phyloP scores from a whole-genome alignment of 30 jellyfish, hydroid and myxozoan genomes.

The Morbakka virulenta region DNA sequence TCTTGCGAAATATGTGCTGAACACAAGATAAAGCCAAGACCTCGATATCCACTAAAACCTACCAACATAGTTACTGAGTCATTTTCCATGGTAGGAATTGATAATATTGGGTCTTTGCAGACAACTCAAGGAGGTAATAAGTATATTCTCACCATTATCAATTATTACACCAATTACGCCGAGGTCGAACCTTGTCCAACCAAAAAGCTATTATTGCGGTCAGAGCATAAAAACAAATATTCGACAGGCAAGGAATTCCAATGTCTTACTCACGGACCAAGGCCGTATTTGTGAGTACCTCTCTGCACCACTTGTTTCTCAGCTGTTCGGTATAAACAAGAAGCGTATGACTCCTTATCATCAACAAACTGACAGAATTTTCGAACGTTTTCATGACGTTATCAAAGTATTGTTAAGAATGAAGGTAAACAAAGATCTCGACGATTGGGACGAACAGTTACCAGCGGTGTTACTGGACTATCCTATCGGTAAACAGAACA shows the following conservation, averaged over 20 bases:
- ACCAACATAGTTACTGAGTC: not conserved
- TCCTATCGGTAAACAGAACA: not conserved
- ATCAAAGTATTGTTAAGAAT: not conserved
- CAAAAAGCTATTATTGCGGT: too few relatives aligned
- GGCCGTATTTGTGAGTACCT: conserved; percentile 23
- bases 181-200: too few relatives aligned
- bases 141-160: too few relatives aligned
- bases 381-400: conserved; percentile 15
- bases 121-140: too few relatives aligned
- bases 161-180: too few relatives aligned
- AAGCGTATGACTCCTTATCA: conserved; percentile 34
- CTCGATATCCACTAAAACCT: not conserved
- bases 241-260: too few relatives aligned
- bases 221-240: too few relatives aligned
- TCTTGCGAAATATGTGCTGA: not conserved
- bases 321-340: not conserved
- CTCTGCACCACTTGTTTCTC: not conserved
- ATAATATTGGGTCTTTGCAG: not conserved
- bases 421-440: not conserved
- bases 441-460: conserved; percentile 1
- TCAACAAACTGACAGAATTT: conserved; percentile 28
- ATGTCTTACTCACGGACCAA: too few relatives aligned
- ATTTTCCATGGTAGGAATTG: not conserved
- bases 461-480: not conserved
- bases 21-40: not conserved